Conservation (phyloP, 2,888 invertebrate species). For the Pimpla rufipes region DNA sequence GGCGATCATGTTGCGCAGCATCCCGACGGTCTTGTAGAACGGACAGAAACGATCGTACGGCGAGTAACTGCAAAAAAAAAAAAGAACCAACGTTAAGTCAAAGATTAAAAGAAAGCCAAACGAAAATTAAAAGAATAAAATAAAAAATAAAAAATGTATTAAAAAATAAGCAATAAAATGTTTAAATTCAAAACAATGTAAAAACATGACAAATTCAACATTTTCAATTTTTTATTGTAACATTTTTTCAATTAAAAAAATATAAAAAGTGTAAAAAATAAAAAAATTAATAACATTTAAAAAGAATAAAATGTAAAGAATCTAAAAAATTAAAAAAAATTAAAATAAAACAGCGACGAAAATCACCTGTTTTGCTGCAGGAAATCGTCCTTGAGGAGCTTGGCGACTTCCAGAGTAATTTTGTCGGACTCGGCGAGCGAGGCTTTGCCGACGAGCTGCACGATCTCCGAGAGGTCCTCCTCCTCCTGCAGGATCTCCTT, state of each 20-base stretch:
- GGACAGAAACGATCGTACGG: conserved; percentile 99
- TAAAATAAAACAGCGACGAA: neutral
- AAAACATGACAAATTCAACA: no score
- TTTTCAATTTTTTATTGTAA: no score
- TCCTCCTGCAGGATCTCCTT: conserved; percentile 99
- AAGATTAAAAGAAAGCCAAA: neutral
- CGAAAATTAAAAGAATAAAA: conserved; percentile 18
- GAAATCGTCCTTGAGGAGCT: conserved; percentile 99
- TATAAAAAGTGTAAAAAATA: no score
- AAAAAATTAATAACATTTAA: no score
- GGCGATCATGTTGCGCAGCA: conserved; percentile 98
- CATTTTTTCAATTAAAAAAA: no score
- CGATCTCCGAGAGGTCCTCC: conserved; percentile 99
- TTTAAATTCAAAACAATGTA: no score
- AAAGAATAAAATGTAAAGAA: no score
- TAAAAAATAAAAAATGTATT: conserved; percentile 15
- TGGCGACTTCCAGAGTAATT: conserved; percentile 99
- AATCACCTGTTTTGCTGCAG: conserved; percentile 98
- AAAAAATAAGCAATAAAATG: no score
- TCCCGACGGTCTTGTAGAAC: conserved; percentile 99
- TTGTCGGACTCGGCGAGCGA: conserved; percentile 99
- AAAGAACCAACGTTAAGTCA: conserved; percentile 18
- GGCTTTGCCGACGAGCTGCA: conserved; percentile 99
- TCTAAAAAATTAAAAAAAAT: no score
- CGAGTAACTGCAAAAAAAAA: conserved; percentile 89